Base-by-base conservation (phyloP, 2,113 vertebrate species). In the Pao palembangensis region DNA sequence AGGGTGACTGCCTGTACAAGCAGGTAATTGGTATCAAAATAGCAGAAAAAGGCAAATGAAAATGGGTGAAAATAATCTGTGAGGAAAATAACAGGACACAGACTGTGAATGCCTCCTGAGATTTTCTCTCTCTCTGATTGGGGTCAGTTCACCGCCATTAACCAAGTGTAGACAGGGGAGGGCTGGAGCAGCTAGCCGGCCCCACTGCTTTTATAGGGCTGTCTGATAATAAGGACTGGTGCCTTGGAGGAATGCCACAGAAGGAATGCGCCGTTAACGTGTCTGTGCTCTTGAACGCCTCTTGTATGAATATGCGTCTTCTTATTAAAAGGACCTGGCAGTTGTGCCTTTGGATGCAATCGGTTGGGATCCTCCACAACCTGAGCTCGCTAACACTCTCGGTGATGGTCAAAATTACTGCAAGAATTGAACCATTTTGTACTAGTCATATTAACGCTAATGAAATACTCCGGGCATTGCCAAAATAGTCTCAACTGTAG, bases 201-300 rank as follows among this genome's bases (percentile, higher is more conserved):
- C 80, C 72, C 72, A 67, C 38, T n/a, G 60, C 78, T 81, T 86
- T 82, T 75, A 82, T 57, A 70, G 57, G 77, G 71, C 71, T 61
- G 78, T 17, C 67, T 76, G 86, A 84, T 86, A 86, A 86, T 81
- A 79, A 84, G 77, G 67, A 25, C 77, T 61, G 73, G 82, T 81
- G 86, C 86, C 86, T 73, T 47, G 6, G 53, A 81, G 86, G 86
- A 88, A 88, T 85, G 80, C 76, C 53, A 69, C 56, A 4, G 42
- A 11, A 59, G 72, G 78, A 87, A 80, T 75, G 70, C 20, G 51
- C 76, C 12, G 48, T 56, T 47, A 59, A 71, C 51, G 23, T 48
- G 76, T 76, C 81, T 79, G 69, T 8, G 17, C 46, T 71, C 18
- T 65, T 61, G 46, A 76, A 69, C 18, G 15, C 67, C 46, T 58